Conservation (phyloP, 2,797 vertebrate species). For the Sparidentex hasta region DNA sequence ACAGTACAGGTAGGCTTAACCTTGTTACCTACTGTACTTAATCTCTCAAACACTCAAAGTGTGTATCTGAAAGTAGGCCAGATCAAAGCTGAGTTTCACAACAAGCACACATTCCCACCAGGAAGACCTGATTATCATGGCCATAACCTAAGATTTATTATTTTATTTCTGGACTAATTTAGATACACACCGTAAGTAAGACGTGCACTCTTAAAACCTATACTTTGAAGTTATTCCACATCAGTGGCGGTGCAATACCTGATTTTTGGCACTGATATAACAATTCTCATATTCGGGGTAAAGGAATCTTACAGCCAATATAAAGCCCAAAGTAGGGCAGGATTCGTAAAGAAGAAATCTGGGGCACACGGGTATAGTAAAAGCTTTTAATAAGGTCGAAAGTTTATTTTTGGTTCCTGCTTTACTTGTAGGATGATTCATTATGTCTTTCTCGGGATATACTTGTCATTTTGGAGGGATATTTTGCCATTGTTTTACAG, state of each 20-base stretch:
- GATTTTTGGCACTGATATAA: background rate
- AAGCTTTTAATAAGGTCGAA: background rate
- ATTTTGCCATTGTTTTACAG: background rate
- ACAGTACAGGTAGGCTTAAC: constrained; percentile 2
- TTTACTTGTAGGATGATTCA: background rate
- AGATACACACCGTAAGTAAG: background rate
- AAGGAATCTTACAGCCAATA: background rate
- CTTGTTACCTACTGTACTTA: constrained; percentile 20
- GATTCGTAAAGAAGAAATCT: background rate
- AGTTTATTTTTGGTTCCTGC: background rate
- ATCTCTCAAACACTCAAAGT: constrained; percentile 37
- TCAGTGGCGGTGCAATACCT: background rate
- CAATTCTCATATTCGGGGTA: background rate
- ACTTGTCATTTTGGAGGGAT: background rate
- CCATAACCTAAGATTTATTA: background rate
- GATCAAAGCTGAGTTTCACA: constrained; percentile 57
- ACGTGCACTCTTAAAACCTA: background rate
- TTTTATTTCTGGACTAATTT: background rate
- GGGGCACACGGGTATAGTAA: background rate
- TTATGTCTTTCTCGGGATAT: too few species aligned
- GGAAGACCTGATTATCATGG: background rate
- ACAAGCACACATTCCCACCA: constrained; percentile 6
- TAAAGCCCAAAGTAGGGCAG: background rate
- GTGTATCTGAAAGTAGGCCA: constrained; percentile 5
- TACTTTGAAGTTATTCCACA: background rate